Percentiles rank a stretch among this genome's conserved stretches.
Conservation (phyloP, 1,140 invertebrate genomes). For the Conopomorpha cramerella region DNA sequence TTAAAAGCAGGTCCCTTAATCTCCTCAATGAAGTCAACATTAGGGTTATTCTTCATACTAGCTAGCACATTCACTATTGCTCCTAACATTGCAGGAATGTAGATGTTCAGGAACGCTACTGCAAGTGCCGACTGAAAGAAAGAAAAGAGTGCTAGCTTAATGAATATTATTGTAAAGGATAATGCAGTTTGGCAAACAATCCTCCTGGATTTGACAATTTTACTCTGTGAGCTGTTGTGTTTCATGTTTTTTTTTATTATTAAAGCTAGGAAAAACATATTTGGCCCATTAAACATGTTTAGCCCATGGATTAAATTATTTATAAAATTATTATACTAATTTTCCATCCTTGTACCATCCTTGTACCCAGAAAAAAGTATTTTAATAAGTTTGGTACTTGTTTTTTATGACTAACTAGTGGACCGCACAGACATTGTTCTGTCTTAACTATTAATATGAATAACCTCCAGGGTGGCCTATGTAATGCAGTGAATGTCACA, state of each 20-base stretch:
- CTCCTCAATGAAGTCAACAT: slow-evolving; percentile 31
- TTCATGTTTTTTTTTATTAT: not conserved
- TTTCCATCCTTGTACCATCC: too few species aligned
- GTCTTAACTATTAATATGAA: too few species aligned
- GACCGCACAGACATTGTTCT: too few species aligned
- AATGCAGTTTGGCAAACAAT: not conserved
- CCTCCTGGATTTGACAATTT: not conserved
- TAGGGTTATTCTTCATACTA: slow-evolving; percentile 24
- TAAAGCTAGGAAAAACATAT: not conserved
- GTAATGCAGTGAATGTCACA: too few species aligned
- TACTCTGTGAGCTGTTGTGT: not conserved
- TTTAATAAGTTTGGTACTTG: too few species aligned
- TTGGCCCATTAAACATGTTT: too few species aligned
- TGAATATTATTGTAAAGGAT: not conserved
- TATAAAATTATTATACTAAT: too few species aligned
- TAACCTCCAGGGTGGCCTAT: too few species aligned
- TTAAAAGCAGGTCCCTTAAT: slow-evolving; percentile 42
- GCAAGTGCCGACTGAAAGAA: slow-evolving; percentile 40
- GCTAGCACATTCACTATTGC: slow-evolving; percentile 47
- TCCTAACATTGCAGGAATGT: slow-evolving; percentile 47
- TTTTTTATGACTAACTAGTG: too few species aligned
- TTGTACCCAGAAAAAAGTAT: too few species aligned
- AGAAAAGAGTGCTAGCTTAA: slow-evolving; percentile 5
- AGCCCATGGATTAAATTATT: too few species aligned
- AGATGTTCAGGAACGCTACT: slow-evolving; percentile 47